phyloP scores from a whole-genome alignment of 1,140 invertebrate genomes.

The Neodiprion pinetum region DNA sequence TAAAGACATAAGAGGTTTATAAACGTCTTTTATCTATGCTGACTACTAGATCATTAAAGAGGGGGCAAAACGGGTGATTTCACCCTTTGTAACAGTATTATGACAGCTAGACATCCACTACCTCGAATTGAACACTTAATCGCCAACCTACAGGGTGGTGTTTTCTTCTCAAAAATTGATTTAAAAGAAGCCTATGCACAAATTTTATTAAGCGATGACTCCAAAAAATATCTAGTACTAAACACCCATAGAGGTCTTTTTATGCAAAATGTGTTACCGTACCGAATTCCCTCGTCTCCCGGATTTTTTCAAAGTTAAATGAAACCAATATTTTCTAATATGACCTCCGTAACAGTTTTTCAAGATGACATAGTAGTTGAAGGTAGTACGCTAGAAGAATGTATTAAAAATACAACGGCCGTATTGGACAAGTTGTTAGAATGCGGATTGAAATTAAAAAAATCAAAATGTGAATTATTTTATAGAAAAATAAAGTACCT shows the following conservation, averaged over 20 bases:
- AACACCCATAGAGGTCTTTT: constrained; percentile 40
- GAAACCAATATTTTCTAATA: constrained; percentile 10
- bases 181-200: constrained; percentile 59
- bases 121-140: constrained; percentile 58
- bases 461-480: constrained; percentile 35
- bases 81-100: too few species aligned
- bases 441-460: constrained; percentile 16
- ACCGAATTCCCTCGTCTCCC: constrained; percentile 35
- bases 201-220: constrained; percentile 45
- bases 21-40: too few species aligned
- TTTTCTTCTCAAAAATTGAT: constrained; percentile 47
- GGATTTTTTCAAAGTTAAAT: constrained; percentile 43
- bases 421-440: constrained; percentile 5
- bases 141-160: constrained; percentile 39
- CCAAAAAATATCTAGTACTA: constrained; percentile 50
- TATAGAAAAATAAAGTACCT: constrained; percentile 39
- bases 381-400: constrained; percentile 31
- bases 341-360: constrained; percentile 33
- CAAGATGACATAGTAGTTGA: constrained; percentile 47
- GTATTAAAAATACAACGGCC: constrained; percentile 25
- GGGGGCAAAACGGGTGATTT: too few species aligned
- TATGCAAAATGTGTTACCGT: constrained; percentile 15
- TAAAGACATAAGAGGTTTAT: too few species aligned
- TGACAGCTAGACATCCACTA: constrained; percentile 54
- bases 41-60: too few species aligned